Percentiles rank a stretch among this genome's conserved stretches.
phyloP scores from a whole-genome alignment of 2,888 invertebrate species.

The Harpalus rufipes region DNA sequence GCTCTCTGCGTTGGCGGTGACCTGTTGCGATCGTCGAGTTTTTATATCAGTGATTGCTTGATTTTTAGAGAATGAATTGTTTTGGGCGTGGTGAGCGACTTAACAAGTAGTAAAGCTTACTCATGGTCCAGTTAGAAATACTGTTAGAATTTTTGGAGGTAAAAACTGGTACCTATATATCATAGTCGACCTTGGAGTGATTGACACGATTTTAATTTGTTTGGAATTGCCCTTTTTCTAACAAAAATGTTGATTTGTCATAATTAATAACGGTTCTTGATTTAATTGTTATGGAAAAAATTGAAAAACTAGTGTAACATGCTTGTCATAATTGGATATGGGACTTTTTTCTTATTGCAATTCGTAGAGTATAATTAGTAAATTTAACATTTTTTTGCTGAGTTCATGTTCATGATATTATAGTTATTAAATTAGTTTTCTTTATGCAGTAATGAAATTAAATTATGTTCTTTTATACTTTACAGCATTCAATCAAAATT shows the following conservation, averaged over 20 bases:
- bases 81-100: slow-evolving; percentile 5
- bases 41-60: neutral
- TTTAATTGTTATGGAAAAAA: slow-evolving; percentile 2
- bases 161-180: slow-evolving; percentile 11
- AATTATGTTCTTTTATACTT: too few relatives aligned
- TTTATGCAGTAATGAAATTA: too few relatives aligned
- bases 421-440: too few relatives aligned
- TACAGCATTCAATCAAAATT: too few relatives aligned
- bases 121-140: slow-evolving; percentile 37
- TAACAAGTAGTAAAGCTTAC: slow-evolving; percentile 28
- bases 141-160: slow-evolving; percentile 13
- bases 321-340: neutral
- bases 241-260: slow-evolving; percentile 18
- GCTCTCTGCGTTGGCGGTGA: slow-evolving; percentile 1
- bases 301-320: neutral
- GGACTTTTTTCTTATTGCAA: neutral
- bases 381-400: neutral
- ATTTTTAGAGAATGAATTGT: slow-evolving; percentile 37
- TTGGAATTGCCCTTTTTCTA: slow-evolving; percentile 14
- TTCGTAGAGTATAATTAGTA: neutral
- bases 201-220: slow-evolving; percentile 24
- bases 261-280: neutral
- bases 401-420: neutral
- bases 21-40: slow-evolving; percentile 36
- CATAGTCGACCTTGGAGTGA: slow-evolving; percentile 13